Base-by-base conservation (phyloP, 2,888 invertebrate genomes). In the Cylloceria caligata region DNA sequence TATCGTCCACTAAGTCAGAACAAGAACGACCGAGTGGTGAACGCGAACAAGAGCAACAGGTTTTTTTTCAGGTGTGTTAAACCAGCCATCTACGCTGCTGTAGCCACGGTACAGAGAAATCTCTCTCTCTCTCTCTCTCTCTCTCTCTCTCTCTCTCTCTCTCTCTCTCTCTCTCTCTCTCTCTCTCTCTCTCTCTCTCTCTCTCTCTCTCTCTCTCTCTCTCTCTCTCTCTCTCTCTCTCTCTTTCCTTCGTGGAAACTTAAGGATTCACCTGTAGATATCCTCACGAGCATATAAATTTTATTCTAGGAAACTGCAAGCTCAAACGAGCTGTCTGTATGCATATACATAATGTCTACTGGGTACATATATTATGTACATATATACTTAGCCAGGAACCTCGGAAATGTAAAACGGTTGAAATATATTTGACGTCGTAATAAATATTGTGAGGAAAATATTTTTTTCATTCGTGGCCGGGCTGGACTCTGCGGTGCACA, bases 21-120 rank as follows among this genome's bases (percentile, higher is more conserved):
- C 49, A 42, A 73, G 81, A 67, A 57, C 19, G 60, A 60, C 60
- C 69, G 27, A 21, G 74, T 39, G 30, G 72, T 39, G 24, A 65
- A 76, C 60, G 57, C 45, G 69, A 76, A 67, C 39, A 65, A 55
- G 80, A 81, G 81, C 81, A 81, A 81, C 81, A 81, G 81, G 81
- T 81, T 81, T 81, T 65, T n/a, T 81, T 81, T 81, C 81, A 81
- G 81, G 80, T 80, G 81, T 72, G 67, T 47, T 72, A 52, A 72
- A 57, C 30, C 16, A 76, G 24, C 42, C 67, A 62, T 24, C 49
- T 57, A 47, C 34, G 19, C 24, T 65, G n/a, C n/a, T n/a, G n/a
- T n/a, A n/a, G n/a, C n/a, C n/a, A n/a, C n/a, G n/a, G n/a, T n/a
- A n/a, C 49, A 39, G 21, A 49, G 49, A 24, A 57, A 42, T 72